Base-by-base conservation (phyloP, 2,113 vertebrate genomes). In the Trachemys scripta region DNA sequence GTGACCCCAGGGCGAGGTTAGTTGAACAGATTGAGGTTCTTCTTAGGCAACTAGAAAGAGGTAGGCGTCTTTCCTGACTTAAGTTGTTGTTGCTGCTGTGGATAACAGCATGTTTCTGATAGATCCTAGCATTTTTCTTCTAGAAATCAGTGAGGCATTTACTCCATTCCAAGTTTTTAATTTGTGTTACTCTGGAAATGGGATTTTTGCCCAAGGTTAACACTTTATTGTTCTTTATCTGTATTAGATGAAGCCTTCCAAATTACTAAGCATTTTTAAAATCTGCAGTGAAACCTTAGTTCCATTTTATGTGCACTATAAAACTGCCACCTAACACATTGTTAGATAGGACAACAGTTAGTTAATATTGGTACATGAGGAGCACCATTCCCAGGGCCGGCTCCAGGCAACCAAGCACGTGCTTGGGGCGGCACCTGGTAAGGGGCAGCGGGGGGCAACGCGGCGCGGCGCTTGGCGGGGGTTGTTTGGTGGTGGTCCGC, bases 31-130 rank as follows among this genome's bases (percentile, higher is more conserved):
- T 80, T 92, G 49, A 84, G 20, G n/a, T 42, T 13, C 24, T 88
- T 92, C 54, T 51, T 80, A 10, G 4, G 4, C n/a, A 69, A 20
- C 0, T 1, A 85, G 10, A 31, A 91, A 89, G 22, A 75, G 3
- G 1, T 53, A 8, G 27, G 16, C 51, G 19, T 89, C 24, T 5
- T 82, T 49, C 1, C 2, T 0, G 0, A 42, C 5, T 69, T 57
- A 17, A 13, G 19, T 50, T 14, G 84, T 85, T 81, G 4, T 69
- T 38, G 38, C 38, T 87, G 57, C 57, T 62, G 24, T 62, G 24
- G 27, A 13, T 29, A 62, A 62, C 57, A 62, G 24, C 57, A 27
- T 62, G 29, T 59, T 81, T 79, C 1, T n/a, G 4, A 42, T 80
- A 11, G 54, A 24, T 14, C 24, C 76, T 5, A 9, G 79, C 51